phyloP scores from a whole-genome alignment of 2,113 vertebrate genomes.

The Passerina amoena region DNA sequence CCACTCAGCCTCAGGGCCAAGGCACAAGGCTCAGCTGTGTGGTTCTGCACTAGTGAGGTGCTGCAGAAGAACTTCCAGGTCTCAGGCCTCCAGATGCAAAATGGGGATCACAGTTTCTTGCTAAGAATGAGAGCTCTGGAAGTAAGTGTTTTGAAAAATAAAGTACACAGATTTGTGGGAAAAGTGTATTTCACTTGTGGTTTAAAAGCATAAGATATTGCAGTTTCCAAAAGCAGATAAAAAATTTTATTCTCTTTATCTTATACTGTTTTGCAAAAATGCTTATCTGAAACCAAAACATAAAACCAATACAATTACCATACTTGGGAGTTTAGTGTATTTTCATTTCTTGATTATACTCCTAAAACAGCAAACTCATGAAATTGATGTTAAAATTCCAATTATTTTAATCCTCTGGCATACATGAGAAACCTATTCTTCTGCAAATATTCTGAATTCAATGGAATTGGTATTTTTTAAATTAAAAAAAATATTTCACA shows the following conservation, averaged over 20 bases:
- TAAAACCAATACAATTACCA: not conserved
- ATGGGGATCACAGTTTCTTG: not conserved
- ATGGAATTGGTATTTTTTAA: not conserved
- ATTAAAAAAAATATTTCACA: not conserved
- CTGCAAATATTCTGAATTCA: not conserved
- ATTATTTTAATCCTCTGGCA: not conserved
- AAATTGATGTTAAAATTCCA: not conserved
- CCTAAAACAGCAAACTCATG: not conserved
- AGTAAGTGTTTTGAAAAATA: not conserved
- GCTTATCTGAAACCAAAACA: not conserved
- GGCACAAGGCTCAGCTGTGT: not conserved
- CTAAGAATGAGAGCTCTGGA: not conserved
- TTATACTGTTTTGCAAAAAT: not conserved
- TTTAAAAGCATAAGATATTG: not conserved
- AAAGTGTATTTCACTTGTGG: not conserved
- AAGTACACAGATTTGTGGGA: not conserved
- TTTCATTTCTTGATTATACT: not conserved
- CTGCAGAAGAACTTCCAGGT: not conserved
- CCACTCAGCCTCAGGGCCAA: not conserved
- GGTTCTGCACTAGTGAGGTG: not conserved
- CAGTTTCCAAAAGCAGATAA: not conserved
- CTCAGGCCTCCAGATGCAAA: not conserved
- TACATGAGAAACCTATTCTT: not conserved
- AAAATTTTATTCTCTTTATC: not conserved
- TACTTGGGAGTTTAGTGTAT: not conserved